Percentiles rank a stretch among this genome's conserved stretches.
These are phyloP conservation scores for Aplocera efformata DNA, from an alignment of 2,888 invertebrate species.

Conservation along the genomic window DNA sequence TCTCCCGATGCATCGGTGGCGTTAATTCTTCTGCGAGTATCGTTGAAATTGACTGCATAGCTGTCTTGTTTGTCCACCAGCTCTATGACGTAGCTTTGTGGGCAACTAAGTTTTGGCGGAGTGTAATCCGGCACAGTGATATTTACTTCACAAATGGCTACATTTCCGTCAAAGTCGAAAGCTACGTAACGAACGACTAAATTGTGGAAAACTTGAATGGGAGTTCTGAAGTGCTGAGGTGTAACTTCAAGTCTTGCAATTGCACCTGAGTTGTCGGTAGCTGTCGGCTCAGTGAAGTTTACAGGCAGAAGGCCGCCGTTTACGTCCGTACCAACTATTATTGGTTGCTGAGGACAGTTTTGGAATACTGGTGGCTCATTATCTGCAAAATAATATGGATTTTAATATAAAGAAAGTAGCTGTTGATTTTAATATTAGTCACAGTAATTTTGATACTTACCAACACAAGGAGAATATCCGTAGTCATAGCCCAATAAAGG, in stretches of 20 bases:
- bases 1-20: constrained; percentile 94
- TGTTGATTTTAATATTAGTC: not conserved
- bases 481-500: constrained; percentile 95
- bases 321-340: constrained; percentile 92
- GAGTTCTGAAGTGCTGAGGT: constrained; percentile 94
- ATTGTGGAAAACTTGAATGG: constrained; percentile 92
- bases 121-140: constrained; percentile 97
- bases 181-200: constrained; percentile 97
- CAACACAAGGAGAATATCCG: constrained; percentile 95
- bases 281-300: constrained; percentile 95
- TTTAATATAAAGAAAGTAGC: not conserved
- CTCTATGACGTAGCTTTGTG: constrained; percentile 96
- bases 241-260: constrained; percentile 96
- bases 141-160: constrained; percentile 97
- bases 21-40: constrained; percentile 90
- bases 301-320: constrained; percentile 94
- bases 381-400: constrained; percentile 76
- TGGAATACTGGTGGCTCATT: constrained; percentile 98
- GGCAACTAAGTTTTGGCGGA: constrained; percentile 93
- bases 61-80: constrained; percentile 93
- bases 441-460: constrained; percentile 88
- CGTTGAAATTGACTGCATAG: constrained; percentile 95
- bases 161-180: constrained; percentile 98
- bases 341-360: constrained; percentile 96
- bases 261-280: constrained; percentile 96